Conservation (phyloP, 2,888 invertebrate species). For the Hoplodrina blanda region DNA sequence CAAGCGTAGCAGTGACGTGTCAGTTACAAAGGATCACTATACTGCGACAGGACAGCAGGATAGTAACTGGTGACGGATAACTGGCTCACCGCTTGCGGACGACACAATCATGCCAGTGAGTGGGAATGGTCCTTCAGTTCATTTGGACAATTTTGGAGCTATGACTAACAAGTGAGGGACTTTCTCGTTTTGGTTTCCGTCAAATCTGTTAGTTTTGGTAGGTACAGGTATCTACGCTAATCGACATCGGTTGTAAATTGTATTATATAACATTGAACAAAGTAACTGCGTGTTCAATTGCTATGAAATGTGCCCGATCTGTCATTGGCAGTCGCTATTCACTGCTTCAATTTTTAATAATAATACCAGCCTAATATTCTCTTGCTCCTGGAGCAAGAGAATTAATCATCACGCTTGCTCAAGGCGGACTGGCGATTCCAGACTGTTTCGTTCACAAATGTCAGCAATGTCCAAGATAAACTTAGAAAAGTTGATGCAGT, state of each 20-base stretch:
- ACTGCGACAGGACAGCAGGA: conserved; percentile 23
- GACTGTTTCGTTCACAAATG: too few species aligned
- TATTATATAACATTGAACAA: too few species aligned
- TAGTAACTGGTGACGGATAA: conserved; percentile 50
- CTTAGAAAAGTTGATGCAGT: too few species aligned
- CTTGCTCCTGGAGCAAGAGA: too few species aligned
- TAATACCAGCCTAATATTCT: too few species aligned
- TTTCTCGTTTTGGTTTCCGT: neutral
- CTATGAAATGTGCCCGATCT: neutral
- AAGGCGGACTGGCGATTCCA: too few species aligned
- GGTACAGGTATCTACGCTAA: neutral
- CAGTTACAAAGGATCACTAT: conserved; percentile 32
- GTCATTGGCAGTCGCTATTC: neutral
- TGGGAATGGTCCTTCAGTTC: conserved; percentile 44
- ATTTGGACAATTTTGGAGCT: conserved; percentile 26
- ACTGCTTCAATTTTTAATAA: neutral
- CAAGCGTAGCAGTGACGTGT: conserved; percentile 29
- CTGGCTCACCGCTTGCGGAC: conserved; percentile 41
- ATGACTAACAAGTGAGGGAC: conserved; percentile 32
- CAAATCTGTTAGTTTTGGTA: neutral
- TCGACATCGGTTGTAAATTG: conserved; percentile 1
- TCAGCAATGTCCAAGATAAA: too few species aligned
- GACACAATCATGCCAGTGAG: conserved; percentile 44
- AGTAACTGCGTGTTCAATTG: neutral
- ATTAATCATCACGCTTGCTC: too few species aligned